Percentiles rank a stretch among this genome's conserved stretches.
These are phyloP conservation scores for Acronicta psi DNA, from an alignment of 2,888 invertebrate species.

Conservation along the genomic window DNA sequence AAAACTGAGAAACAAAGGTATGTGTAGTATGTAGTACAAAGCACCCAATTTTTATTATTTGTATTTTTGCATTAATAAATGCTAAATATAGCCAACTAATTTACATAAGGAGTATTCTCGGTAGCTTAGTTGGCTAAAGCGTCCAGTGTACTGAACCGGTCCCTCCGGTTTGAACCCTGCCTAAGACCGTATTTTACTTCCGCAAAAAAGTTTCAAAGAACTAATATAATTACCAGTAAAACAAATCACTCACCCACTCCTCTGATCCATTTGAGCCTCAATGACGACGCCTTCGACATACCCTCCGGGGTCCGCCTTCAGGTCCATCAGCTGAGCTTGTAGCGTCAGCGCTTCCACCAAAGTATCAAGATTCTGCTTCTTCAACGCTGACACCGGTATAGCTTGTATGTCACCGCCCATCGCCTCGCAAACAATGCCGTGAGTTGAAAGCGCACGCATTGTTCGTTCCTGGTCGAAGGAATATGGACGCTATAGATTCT, in stretches of 20 bases:
- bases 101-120: no score
- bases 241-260: conserved; percentile 65
- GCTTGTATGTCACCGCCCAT: conserved; percentile 97
- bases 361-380: conserved; percentile 92
- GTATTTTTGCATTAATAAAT: no score
- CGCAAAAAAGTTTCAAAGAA: no score
- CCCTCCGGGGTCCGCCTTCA: conserved; percentile 95
- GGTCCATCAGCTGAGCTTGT: conserved; percentile 96
- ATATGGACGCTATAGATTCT: neutral
- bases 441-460: conserved; percentile 92
- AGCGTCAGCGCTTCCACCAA: conserved; percentile 95
- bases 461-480: conserved; percentile 90
- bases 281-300: conserved; percentile 96
- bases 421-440: conserved; percentile 95
- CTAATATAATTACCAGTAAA: neutral
- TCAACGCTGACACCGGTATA: conserved; percentile 97
- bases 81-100: no score
- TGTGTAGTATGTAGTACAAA: no score
- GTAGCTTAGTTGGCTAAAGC: no score
- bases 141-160: no score
- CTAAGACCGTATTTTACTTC: no score
- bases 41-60: no score
- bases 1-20: no score
- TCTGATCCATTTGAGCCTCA: conserved; percentile 91
- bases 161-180: no score